phyloP scores from a whole-genome alignment of 2,113 vertebrate genomes.

The Rhipidura dahli region DNA sequence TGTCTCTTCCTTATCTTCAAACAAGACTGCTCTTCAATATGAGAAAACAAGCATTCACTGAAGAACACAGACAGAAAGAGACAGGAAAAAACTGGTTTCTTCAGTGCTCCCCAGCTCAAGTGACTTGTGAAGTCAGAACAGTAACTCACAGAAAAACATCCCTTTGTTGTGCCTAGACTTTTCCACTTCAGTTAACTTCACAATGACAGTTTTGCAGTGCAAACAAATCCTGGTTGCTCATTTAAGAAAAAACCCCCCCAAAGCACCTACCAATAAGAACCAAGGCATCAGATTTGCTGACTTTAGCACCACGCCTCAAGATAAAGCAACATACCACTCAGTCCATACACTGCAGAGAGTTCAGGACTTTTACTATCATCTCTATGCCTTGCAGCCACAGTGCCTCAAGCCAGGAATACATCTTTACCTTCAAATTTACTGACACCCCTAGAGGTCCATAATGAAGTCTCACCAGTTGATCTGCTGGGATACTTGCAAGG shows the following conservation, averaged over 20 bases:
- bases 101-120: not conserved
- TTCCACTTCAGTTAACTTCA: not conserved
- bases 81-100: not conserved
- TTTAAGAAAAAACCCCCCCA: not conserved
- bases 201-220: not conserved
- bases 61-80: not conserved
- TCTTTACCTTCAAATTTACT: not conserved
- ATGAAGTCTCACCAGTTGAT: not conserved
- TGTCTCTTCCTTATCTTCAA: not conserved
- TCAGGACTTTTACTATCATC: not conserved
- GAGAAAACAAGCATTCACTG: not conserved
- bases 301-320: not conserved
- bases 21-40: not conserved
- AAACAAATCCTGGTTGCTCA: not conserved
- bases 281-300: not conserved
- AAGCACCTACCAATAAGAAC: not conserved
- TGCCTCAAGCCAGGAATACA: not conserved
- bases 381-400: not conserved
- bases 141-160: not conserved
- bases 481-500: not conserved
- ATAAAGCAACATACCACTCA: not conserved
- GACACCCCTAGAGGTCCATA: not conserved
- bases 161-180: not conserved
- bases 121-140: not conserved
- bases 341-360: not conserved